Evolutionary conservation across 1,140 invertebrate genomes (phyloP), one percentile per base, ranked within the genome.

Genomic region (Mesaphorura yosii): DNA sequence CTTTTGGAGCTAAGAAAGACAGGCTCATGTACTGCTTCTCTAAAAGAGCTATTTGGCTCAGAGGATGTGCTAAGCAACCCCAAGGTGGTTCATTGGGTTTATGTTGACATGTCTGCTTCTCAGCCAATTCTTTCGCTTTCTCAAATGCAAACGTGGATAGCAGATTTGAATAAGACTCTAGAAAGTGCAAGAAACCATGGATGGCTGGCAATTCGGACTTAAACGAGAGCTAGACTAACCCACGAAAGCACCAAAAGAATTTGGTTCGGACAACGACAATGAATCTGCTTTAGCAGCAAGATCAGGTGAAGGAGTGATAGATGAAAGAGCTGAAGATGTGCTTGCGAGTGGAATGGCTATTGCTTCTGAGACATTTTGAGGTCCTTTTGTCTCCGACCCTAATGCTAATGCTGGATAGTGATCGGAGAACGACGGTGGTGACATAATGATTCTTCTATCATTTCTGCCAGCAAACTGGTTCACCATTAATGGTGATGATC

Each of bases 11-110:
- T 34, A 64, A 38, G 38, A 59, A 64, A 2, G 52, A 37, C 1
- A 64, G 38, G 47, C 56, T 53, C 20, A 59, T 27, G 25, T 61
- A 64, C 15, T 34, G 55, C 20, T 59, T 64, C 38, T 64, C 62
- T 2, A 47, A 39, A 17, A 39, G 20, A 25, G 53, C 37, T 4
- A 64, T 23, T 17, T 58, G 57, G 5, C 29, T 37, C 26, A 58
- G 23, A 26, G 27, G 20, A 26, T 53, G 20, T 2, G 34, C 3
- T 4, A 22, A 15, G 2, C 17, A 4, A 6, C 39, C 44, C 12
- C 23, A 51, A 5, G 27, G 22, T 27, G 44, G 49, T 37, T 45
- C 45, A 20, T 20, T 17, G 10, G 20, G 27, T 20, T 20, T 47
- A n/a, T n/a, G n/a, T 27, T 53, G 41, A 19, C 29, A 27, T 23